phyloP scores from a whole-genome alignment of 1,140 invertebrate genomes.

The Leptinotarsa undecemlineata region DNA sequence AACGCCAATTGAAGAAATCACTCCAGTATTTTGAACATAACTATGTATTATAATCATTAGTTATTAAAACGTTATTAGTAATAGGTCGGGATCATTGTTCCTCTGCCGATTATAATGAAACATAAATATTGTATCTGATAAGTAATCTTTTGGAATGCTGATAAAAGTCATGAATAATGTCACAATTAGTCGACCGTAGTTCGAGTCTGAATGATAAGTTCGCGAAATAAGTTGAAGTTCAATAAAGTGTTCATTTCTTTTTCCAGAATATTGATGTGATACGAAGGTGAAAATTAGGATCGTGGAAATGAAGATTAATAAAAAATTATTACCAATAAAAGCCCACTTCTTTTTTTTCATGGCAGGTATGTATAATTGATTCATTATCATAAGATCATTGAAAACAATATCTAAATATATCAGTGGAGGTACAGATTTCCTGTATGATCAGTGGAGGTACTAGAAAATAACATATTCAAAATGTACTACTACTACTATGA shows the following conservation, averaged over 20 bases:
- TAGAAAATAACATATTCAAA: too few relatives aligned
- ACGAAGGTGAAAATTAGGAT: background rate
- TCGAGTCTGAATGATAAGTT: background rate
- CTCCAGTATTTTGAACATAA: too few relatives aligned
- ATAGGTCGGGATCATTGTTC: too few relatives aligned
- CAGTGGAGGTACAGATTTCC: too few relatives aligned
- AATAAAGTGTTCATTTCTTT: background rate
- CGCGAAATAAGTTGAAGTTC: background rate
- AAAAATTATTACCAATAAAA: slow-evolving; percentile 72
- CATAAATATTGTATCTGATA: slow-evolving; percentile 1
- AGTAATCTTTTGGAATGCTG: background rate
- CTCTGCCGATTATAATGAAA: background rate
- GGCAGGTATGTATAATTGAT: slow-evolving; percentile 63
- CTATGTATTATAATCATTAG: too few relatives aligned
- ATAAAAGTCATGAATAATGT: background rate
- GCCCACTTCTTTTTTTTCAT: slow-evolving; percentile 82
- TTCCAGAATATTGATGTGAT: background rate
- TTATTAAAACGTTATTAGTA: too few relatives aligned
- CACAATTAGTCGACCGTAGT: background rate
- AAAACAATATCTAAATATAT: too few relatives aligned
- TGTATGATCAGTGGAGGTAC: too few relatives aligned
- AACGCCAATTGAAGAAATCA: too few relatives aligned
- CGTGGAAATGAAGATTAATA: slow-evolving; percentile 63
- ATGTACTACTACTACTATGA: too few relatives aligned
- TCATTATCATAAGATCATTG: background rate